A percentile compares a stretch with the other conserved stretches of the same genome.
Conservation (phyloP, 2,888 invertebrate genomes). For the Leucophenga maculata region DNA sequence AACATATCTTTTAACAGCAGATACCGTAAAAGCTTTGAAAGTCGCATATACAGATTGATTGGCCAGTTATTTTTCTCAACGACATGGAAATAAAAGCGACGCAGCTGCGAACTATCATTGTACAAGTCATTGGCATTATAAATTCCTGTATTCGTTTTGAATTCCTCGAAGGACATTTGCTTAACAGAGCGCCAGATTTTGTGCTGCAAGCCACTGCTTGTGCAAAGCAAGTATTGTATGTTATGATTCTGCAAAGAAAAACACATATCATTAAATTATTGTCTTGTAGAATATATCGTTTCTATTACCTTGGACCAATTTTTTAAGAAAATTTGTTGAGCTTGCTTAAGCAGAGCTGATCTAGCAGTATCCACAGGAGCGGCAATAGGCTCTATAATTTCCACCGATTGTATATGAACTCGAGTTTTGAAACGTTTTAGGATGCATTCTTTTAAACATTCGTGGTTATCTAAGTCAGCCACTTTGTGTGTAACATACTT, state of each 20-base stretch:
- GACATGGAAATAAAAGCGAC: constrained; percentile 36
- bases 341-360: background rate
- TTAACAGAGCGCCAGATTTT: constrained; percentile 47
- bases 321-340: constrained; percentile 31
- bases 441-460: too few species aligned
- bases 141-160: constrained; percentile 43
- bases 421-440: too few species aligned
- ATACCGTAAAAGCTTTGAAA: constrained; percentile 34
- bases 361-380: too few species aligned
- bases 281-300: too few species aligned
- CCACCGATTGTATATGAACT: too few species aligned
- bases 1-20: constrained; percentile 44
- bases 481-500: too few species aligned
- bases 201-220: constrained; percentile 36
- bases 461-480: too few species aligned
- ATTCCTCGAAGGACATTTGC: constrained; percentile 39
- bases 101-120: constrained; percentile 18
- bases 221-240: constrained; percentile 41
- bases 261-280: background rate
- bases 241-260: constrained; percentile 43
- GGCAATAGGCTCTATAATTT: too few species aligned
- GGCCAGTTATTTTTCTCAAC: constrained; percentile 49
- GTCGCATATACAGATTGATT: constrained; percentile 37
- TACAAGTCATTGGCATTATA: constrained; percentile 33
- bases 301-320: constrained; percentile 33